Conservation (phyloP, 2,888 invertebrate species). For the Magallana nippona region DNA sequence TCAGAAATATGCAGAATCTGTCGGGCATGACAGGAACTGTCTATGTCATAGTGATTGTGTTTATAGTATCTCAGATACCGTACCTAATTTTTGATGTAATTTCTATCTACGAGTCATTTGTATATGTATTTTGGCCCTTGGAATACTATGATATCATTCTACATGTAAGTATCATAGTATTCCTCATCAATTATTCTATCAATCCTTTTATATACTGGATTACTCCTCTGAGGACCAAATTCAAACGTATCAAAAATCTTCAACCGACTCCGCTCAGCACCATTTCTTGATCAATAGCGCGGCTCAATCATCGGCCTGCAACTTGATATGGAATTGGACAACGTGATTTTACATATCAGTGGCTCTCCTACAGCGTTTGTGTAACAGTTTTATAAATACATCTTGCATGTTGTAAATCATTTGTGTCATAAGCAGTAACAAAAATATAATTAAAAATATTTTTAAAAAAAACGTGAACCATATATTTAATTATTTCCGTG, state of each 20-base stretch:
- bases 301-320: too few species aligned
- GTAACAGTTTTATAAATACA: too few species aligned
- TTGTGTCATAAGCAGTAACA: too few species aligned
- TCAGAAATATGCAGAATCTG: background rate
- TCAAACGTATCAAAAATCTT: background rate
- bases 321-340: too few species aligned
- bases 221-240: background rate
- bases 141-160: background rate
- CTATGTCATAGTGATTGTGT: background rate
- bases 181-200: background rate
- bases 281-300: too few species aligned
- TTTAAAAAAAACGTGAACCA: too few species aligned
- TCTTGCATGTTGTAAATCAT: too few species aligned
- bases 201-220: constrained; percentile 18
- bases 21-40: background rate
- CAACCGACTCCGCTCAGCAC: too few species aligned
- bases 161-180: background rate
- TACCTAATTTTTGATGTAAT: background rate
- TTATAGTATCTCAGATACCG: background rate
- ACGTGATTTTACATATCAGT: too few species aligned
- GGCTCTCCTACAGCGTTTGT: too few species aligned
- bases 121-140: background rate
- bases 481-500: too few species aligned
- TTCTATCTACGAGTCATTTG: background rate
- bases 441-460: too few species aligned